Evolutionary conservation across 2,888 invertebrate species (phyloP).

Genomic region (Acleris literana): DNA sequence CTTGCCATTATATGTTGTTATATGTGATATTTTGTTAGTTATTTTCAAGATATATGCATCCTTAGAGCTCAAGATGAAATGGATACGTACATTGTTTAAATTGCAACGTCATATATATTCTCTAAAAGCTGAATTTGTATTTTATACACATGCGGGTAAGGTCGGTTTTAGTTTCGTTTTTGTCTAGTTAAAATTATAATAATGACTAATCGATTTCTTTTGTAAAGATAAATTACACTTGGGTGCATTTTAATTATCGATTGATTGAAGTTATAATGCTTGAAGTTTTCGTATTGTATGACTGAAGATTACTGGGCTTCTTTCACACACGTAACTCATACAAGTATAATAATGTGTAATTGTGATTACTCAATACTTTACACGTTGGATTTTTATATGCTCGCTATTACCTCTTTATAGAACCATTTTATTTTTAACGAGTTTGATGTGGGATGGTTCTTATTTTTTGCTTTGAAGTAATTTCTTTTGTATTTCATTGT

Average conservation of each 20-base stretch:
- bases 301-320: conserved; percentile 21
- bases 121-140: conserved; percentile 2
- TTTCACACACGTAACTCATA: conserved; percentile 8
- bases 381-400: too few species aligned
- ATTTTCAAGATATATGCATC: conserved; percentile 32
- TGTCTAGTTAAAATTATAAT: conserved; percentile 16
- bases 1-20: too few species aligned
- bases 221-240: conserved; percentile 43
- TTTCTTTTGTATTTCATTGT: too few species aligned
- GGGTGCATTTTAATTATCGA: conserved; percentile 49
- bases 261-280: conserved; percentile 10
- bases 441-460: too few species aligned
- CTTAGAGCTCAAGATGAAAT: conserved; percentile 42
- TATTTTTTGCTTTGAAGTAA: too few species aligned
- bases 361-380: too few species aligned
- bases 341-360: not conserved
- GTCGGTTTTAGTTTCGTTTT: not conserved
- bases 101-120: conserved; percentile 12
- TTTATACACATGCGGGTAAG: not conserved
- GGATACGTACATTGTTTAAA: conserved; percentile 43
- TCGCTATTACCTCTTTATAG: too few species aligned
- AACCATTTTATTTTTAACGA: too few species aligned
- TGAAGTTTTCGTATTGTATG: conserved; percentile 13
- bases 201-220: conserved; percentile 57
- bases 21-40: not conserved